phyloP scores from a whole-genome alignment of 2,113 vertebrate genomes.

The Neolamprologus toae region DNA sequence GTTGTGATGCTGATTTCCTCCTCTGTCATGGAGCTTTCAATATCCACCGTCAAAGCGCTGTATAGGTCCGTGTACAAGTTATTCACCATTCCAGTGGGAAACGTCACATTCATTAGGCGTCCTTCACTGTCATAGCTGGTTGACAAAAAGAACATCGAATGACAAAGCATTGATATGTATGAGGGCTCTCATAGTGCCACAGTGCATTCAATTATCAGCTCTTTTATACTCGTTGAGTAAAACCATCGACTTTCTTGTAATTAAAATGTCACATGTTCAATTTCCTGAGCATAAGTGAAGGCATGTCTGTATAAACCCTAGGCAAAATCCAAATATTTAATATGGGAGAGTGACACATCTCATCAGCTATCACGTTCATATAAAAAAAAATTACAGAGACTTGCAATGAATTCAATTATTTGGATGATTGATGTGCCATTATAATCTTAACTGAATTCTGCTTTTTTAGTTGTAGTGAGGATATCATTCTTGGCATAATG shows the following conservation, averaged over 20 bases:
- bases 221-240: conserved; percentile 9
- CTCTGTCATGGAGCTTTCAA: conserved; percentile 87
- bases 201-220: conserved; percentile 34
- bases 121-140: conserved; percentile 94
- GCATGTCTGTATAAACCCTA: neutral
- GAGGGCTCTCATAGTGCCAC: neutral
- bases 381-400: neutral
- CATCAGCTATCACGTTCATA: conserved; percentile 17
- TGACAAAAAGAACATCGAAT: conserved; percentile 8
- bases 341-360: conserved; percentile 26
- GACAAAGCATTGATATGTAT: conserved; percentile 26
- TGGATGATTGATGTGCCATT: conserved; percentile 47
- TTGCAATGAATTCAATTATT: conserved; percentile 32
- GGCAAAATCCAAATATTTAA: conserved; percentile 40
- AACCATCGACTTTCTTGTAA: conserved; percentile 32
- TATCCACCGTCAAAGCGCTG: conserved; percentile 86
- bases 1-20: conserved; percentile 93
- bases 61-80: conserved; percentile 90
- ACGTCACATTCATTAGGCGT: conserved; percentile 92
- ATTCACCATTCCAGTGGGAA: conserved; percentile 92
- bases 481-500: conserved; percentile 25
- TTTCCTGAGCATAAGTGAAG: neutral
- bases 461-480: conserved; percentile 18
- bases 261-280: conserved; percentile 47
- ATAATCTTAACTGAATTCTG: conserved; percentile 21